Evolutionary conservation across 2,797 vertebrate genomes (phyloP).

Genomic region (Thripadectes ignobilis): DNA sequence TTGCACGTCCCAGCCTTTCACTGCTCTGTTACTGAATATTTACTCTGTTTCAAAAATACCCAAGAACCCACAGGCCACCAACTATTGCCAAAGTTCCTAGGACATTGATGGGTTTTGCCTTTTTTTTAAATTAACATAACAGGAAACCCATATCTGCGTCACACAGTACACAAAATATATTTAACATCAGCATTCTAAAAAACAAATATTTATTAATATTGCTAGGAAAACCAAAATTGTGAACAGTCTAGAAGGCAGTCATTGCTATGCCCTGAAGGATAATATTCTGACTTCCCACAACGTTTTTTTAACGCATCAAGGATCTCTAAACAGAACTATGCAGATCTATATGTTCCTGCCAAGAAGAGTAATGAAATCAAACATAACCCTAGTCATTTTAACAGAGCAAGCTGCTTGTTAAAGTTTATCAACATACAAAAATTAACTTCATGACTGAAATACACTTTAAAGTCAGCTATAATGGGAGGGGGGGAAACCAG

Average conservation of each 20-base stretch:
- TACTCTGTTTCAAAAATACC: conserved; percentile 14
- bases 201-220: conserved; percentile 9
- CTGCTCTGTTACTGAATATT: not conserved
- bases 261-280: not conserved
- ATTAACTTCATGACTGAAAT: not conserved
- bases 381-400: not conserved
- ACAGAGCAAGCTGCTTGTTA: not conserved
- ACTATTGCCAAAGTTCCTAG: not conserved
- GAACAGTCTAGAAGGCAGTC: not conserved
- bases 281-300: not conserved
- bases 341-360: not conserved
- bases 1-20: not conserved
- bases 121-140: not conserved
- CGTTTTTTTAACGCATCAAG: not conserved
- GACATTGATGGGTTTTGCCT: not conserved
- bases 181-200: conserved; percentile 14
- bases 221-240: not conserved
- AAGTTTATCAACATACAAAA: not conserved
- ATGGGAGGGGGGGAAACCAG: not conserved
- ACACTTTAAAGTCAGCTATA: not conserved
- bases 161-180: conserved; percentile 9
- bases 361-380: conserved; percentile 12
- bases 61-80: not conserved
- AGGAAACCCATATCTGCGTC: not conserved
- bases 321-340: not conserved